Percentiles rank a stretch among this genome's conserved stretches.
phyloP scores from a whole-genome alignment of 53 echinoderm and acorn worm species.

The Crossaster papposus region DNA sequence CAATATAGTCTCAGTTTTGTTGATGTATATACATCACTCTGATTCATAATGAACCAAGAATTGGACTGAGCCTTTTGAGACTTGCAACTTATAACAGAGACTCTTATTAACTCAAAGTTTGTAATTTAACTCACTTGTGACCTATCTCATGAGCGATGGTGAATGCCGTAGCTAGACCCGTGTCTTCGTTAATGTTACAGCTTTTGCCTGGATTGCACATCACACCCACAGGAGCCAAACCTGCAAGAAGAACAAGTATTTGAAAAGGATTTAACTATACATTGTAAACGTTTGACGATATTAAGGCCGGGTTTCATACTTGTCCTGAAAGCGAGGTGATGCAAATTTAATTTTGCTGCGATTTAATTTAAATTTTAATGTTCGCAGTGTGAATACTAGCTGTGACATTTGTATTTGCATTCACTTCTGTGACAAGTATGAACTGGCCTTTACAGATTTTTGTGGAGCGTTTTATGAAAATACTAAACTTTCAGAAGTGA shows the following conservation, averaged over 20 bases:
- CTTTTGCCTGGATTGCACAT: conserved; percentile 91
- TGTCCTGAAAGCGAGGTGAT: too few species aligned
- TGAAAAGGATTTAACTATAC: too few species aligned
- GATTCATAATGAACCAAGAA: too few species aligned
- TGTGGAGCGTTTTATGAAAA: not conserved
- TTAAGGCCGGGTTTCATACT: too few species aligned
- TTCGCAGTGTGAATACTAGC: too few species aligned
- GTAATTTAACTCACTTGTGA: conserved; percentile 84
- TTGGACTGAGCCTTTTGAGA: not conserved
- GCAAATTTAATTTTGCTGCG: too few species aligned
- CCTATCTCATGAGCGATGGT: conserved; percentile 99
- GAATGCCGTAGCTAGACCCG: conserved; percentile 92
- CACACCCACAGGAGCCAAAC: conserved; percentile 92
- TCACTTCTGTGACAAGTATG: too few species aligned
- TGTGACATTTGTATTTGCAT: too few species aligned
- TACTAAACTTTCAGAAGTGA: not conserved
- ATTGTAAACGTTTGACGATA: too few species aligned
- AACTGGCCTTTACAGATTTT: not conserved
- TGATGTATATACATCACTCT: too few species aligned
- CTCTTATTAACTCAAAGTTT: not conserved
- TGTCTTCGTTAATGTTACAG: conserved; percentile 99
- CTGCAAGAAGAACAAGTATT: conserved; percentile 36
- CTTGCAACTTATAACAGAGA: not conserved
- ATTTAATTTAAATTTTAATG: too few species aligned
- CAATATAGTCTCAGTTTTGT: too few species aligned